phyloP scores from a whole-genome alignment of 2,113 vertebrate species.

The Sigmodon hispidus region DNA sequence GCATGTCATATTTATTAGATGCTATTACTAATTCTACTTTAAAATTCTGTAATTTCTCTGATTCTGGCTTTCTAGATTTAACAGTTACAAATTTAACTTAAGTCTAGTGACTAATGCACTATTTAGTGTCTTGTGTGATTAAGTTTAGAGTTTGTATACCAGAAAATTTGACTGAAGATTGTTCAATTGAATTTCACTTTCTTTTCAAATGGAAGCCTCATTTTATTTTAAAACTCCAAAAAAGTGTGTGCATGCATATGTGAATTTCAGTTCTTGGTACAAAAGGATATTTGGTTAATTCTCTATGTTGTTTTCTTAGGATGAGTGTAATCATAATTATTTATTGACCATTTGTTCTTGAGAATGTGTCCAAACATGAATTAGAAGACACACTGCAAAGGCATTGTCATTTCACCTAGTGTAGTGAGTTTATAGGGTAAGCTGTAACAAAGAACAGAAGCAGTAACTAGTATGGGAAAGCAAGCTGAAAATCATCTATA shows the following conservation, averaged over 20 bases:
- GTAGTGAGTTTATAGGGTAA: neutral
- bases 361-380: neutral
- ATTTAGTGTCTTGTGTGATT: slow-evolving; percentile 74
- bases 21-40: slow-evolving; percentile 77
- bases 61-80: slow-evolving; percentile 74
- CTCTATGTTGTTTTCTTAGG: slow-evolving; percentile 41
- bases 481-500: neutral
- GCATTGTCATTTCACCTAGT: neutral
- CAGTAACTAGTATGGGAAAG: neutral
- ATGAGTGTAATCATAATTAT: neutral
- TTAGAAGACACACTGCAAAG: neutral
- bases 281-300: slow-evolving; percentile 27
- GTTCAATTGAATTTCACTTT: slow-evolving; percentile 67
- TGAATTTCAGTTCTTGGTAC: neutral
- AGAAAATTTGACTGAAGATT: slow-evolving; percentile 70
- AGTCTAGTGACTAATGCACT: slow-evolving; percentile 71
- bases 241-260: neutral
- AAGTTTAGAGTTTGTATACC: slow-evolving; percentile 68
- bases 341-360: neutral
- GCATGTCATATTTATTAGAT: slow-evolving; percentile 84
- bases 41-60: slow-evolving; percentile 75
- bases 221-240: slow-evolving; percentile 62
- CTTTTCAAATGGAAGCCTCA: slow-evolving; percentile 51
- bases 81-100: slow-evolving; percentile 77
- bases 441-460: neutral